phyloP scores from a whole-genome alignment of 2,888 invertebrate species.

The Latheticus oryzae region DNA sequence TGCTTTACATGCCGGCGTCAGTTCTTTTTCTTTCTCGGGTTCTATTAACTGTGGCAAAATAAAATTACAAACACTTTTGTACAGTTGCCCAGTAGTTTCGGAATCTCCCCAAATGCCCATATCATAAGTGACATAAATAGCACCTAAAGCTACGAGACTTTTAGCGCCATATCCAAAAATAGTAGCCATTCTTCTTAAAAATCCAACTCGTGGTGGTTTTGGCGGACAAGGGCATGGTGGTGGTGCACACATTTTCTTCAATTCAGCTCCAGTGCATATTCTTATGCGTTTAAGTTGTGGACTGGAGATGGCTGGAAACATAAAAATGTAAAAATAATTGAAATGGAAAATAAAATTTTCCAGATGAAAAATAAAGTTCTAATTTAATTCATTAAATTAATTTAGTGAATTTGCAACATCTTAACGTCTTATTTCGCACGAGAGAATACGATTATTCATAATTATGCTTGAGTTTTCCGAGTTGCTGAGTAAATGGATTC shows the following conservation, averaged over 20 bases:
- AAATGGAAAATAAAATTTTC: constrained; percentile 42
- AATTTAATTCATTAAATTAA: constrained; percentile 28
- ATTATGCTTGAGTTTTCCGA: constrained; percentile 38
- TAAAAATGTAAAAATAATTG: constrained; percentile 10
- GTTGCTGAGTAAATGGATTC: constrained; percentile 38
- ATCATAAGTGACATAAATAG: constrained; percentile 63
- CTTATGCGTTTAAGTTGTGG: constrained; percentile 58
- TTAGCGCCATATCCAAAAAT: constrained; percentile 59
- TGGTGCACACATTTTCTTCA: constrained; percentile 59
- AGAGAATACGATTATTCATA: constrained; percentile 36
- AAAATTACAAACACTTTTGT: constrained; percentile 52
- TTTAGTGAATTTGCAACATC: constrained; percentile 24
- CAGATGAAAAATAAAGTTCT: too few species aligned
- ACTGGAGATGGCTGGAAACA: constrained; percentile 51
- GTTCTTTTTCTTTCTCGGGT: constrained; percentile 45
- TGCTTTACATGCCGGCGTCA: constrained; percentile 53
- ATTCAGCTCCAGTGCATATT: constrained; percentile 63
- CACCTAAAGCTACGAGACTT: constrained; percentile 59
- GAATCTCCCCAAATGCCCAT: constrained; percentile 66
- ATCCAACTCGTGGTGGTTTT: constrained; percentile 8
- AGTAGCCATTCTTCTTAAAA: constrained; percentile 12
- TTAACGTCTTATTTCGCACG: constrained; percentile 38
- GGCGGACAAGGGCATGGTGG: constrained; percentile 59
- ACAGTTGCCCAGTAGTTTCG: constrained; percentile 62
- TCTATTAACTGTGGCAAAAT: constrained; percentile 34